These are phyloP conservation scores for Lochmaea crataegi DNA, from an alignment of 2,888 invertebrate genomes.

Conservation along the genomic window DNA sequence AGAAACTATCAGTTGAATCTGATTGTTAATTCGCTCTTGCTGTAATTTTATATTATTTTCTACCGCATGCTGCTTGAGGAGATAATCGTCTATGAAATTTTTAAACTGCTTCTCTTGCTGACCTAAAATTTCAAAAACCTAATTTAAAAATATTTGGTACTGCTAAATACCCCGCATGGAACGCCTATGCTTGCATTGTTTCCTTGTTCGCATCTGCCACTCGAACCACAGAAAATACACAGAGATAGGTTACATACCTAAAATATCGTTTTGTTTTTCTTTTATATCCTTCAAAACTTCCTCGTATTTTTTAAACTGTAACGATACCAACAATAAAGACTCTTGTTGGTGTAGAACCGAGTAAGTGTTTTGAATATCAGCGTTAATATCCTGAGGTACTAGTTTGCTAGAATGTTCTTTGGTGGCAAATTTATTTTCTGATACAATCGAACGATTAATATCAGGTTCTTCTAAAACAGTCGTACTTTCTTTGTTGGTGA, in stretches of 20 bases:
- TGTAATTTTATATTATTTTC: conserved; percentile 71
- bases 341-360: conserved; percentile 73
- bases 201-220: conserved; percentile 44
- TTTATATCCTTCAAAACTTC: conserved; percentile 71
- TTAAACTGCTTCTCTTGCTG: conserved; percentile 64
- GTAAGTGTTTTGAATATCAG: conserved; percentile 66
- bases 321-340: conserved; percentile 71
- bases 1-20: conserved; percentile 68
- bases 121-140: conserved; percentile 63
- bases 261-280: conserved; percentile 69
- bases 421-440: conserved; percentile 7
- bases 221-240: background rate
- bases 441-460: conserved; percentile 3
- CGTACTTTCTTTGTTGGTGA: background rate
- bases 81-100: conserved; percentile 68
- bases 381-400: conserved; percentile 42
- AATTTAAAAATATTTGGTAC: no score
- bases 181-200: no score
- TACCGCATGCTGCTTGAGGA: conserved; percentile 70
- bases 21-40: conserved; percentile 72
- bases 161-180: no score
- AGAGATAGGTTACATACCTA: conserved; percentile 52
- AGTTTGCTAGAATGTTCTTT: conserved; percentile 15
- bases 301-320: conserved; percentile 74
- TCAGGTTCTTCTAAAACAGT: background rate